These are phyloP conservation scores for Zootoca vivipara DNA, from an alignment of 2,113 vertebrate species.

Conservation along the genomic window DNA sequence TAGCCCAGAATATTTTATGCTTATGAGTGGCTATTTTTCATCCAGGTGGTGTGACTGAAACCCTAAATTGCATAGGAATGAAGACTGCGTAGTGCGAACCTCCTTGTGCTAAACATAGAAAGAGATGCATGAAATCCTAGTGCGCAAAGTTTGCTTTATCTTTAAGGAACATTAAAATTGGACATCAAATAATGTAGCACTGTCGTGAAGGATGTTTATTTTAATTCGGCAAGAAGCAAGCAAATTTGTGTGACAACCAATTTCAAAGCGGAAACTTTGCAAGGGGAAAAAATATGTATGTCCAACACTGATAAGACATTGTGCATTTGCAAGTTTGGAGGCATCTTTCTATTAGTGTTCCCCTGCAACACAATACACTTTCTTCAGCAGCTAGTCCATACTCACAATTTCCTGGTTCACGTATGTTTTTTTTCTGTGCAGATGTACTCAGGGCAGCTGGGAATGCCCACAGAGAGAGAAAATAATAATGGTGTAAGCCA, in stretches of 20 bases:
- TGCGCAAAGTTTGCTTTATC: constrained; percentile 76
- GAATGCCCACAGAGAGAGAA: background rate
- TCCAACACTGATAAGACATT: constrained; percentile 78
- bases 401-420: background rate
- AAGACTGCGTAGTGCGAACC: constrained; percentile 65
- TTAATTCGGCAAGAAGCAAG: constrained; percentile 55
- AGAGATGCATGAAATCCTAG: constrained; percentile 77
- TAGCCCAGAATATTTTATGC: constrained; percentile 61
- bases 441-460: background rate
- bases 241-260: constrained; percentile 76
- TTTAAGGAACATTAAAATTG: constrained; percentile 81
- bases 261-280: constrained; percentile 79
- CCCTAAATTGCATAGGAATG: constrained; percentile 73
- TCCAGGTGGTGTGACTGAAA: constrained; percentile 67
- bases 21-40: constrained; percentile 72
- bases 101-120: constrained; percentile 68
- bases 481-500: background rate
- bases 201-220: constrained; percentile 41
- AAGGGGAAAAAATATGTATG: constrained; percentile 76
- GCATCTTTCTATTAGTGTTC: constrained; percentile 75
- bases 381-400: constrained; percentile 34
- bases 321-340: constrained; percentile 73
- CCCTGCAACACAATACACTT: constrained; percentile 49
- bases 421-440: background rate
- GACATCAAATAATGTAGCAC: constrained; percentile 77